Evolutionary conservation across 2,888 invertebrate species (phyloP).

Genomic region (Ptilodon capucinus): DNA sequence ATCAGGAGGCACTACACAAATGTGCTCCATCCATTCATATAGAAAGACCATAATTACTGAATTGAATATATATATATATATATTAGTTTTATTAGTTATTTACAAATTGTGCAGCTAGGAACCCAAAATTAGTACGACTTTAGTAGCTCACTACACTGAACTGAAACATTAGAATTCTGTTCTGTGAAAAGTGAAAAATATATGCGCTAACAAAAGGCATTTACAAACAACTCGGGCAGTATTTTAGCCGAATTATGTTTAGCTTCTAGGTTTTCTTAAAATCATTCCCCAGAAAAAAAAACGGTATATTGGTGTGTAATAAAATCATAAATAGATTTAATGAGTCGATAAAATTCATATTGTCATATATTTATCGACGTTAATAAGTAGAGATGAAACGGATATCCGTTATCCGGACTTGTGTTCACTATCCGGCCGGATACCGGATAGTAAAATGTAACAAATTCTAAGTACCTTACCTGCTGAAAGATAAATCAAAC

Average conservation of each 20-base stretch:
- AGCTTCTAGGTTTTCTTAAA: not conserved
- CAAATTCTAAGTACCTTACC: no score
- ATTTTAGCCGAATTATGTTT: slow-evolving; percentile 2
- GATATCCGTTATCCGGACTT: no score
- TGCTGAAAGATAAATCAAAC: no score
- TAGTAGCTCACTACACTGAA: slow-evolving; percentile 5
- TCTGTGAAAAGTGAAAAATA: no score
- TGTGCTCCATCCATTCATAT: no score
- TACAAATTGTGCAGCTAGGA: not conserved
- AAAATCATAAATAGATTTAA: slow-evolving; percentile 2
- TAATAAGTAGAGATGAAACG: no score
- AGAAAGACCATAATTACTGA: no score
- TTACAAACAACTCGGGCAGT: slow-evolving; percentile 3
- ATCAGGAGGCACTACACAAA: no score
- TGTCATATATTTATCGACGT: no score
- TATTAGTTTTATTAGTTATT: not conserved
- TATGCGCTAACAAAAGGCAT: not conserved
- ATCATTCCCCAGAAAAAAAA: not conserved
- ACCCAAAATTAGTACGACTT: not conserved
- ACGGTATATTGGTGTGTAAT: not conserved
- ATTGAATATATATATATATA: not conserved
- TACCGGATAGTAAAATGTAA: no score
- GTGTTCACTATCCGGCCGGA: no score
- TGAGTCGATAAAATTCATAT: slow-evolving; percentile 2
- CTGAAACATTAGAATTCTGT: not conserved